Conservation (phyloP, 2,113 vertebrate genomes). For the Mus spicilegus region DNA sequence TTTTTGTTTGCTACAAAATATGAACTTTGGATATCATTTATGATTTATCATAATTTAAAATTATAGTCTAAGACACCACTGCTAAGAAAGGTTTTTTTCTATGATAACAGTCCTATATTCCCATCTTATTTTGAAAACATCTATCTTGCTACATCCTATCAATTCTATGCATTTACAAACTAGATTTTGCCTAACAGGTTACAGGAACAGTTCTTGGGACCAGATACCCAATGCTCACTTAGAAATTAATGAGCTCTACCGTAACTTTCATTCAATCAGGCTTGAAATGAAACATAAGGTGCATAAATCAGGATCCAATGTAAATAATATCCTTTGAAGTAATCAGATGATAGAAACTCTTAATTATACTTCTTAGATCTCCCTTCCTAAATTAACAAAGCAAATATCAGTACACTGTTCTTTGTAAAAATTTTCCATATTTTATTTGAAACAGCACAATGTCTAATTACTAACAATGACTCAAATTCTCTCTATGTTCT, state of each 20-base stretch:
- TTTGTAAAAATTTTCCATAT: slow-evolving; percentile 17
- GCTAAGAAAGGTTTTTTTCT: not conserved
- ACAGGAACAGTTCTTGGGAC: not conserved
- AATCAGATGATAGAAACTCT: slow-evolving; percentile 10
- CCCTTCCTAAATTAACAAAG: slow-evolving; percentile 5
- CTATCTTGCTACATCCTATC: not conserved
- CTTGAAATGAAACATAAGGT: not conserved
- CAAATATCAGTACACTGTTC: not conserved
- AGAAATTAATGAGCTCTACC: not conserved
- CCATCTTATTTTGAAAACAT: not conserved
- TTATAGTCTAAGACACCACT: not conserved
- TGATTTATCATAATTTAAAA: not conserved
- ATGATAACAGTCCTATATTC: not conserved
- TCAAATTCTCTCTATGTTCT: slow-evolving; percentile 41
- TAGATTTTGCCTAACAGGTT: not conserved
- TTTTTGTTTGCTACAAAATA: not conserved
- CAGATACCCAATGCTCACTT: not conserved
- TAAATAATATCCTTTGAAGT: not conserved
- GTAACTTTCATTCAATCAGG: not conserved
- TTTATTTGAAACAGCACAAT: slow-evolving; percentile 39
- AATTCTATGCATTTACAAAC: not conserved
- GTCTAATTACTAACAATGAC: slow-evolving; percentile 11
- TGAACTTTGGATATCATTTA: not conserved
- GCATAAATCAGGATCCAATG: not conserved
- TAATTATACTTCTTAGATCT: slow-evolving; percentile 22